These are phyloP conservation scores for Pyrrhia umbra DNA, from an alignment of 2,888 invertebrate species.

Conservation along the genomic window DNA sequence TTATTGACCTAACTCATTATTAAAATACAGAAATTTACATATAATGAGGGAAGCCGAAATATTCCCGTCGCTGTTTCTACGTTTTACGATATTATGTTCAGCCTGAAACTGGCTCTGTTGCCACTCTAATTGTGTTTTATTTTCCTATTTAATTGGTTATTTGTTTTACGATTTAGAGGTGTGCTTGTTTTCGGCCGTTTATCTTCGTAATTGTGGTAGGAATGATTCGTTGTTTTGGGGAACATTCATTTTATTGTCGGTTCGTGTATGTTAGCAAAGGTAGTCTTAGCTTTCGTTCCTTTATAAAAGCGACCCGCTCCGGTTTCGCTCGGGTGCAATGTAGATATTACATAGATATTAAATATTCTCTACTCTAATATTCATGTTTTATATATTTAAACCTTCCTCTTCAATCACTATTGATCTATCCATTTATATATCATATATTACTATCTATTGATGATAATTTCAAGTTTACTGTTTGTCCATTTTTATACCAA, in stretches of 20 bases:
- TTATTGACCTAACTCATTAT: slow-evolving; percentile 73
- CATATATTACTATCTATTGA: too few species aligned
- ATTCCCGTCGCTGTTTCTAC: slow-evolving; percentile 64
- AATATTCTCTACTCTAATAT: too few species aligned
- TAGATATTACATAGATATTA: too few species aligned
- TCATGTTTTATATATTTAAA: too few species aligned
- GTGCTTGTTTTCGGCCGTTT: slow-evolving; percentile 22
- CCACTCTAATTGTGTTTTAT: slow-evolving; percentile 65
- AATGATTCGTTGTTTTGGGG: slow-evolving; percentile 25
- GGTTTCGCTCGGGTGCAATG: too few species aligned
- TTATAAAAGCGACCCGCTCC: too few species aligned
- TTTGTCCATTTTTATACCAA: too few species aligned
- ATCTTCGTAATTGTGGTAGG: slow-evolving; percentile 35
- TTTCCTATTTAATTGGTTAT: slow-evolving; percentile 65
- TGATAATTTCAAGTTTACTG: too few species aligned
- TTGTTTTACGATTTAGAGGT: slow-evolving; percentile 47
- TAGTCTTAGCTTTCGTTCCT: too few species aligned
- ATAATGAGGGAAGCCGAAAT: slow-evolving; percentile 75
- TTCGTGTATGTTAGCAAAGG: too few species aligned
- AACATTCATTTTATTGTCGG: slow-evolving; percentile 24
- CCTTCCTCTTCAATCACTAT: too few species aligned
- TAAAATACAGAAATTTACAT: slow-evolving; percentile 79
- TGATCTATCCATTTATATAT: too few species aligned
- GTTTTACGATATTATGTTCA: slow-evolving; percentile 60
- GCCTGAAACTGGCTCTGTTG: slow-evolving; percentile 47